These are phyloP conservation scores for Marcusenius ussheri DNA, from an alignment of 2,113 vertebrate genomes.

Conservation along the genomic window DNA sequence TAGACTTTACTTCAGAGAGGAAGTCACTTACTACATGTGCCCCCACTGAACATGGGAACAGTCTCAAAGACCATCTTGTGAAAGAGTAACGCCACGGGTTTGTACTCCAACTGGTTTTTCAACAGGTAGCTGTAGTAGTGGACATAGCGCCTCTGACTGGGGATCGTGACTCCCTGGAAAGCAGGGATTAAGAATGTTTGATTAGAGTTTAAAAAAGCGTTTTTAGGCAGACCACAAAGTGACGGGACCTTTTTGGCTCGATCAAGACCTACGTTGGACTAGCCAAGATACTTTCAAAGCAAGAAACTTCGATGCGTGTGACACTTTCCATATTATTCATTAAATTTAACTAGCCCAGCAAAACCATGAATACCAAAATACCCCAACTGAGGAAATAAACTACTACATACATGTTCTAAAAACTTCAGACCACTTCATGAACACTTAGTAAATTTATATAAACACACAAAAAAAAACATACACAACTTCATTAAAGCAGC, in stretches of 20 bases:
- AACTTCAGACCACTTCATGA: background rate
- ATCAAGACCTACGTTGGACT: background rate
- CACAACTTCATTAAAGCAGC: constrained; percentile 17
- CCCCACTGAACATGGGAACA: constrained; percentile 94
- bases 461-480: background rate
- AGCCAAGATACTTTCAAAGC: background rate
- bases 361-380: background rate
- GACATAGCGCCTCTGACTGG: constrained; percentile 92
- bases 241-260: background rate
- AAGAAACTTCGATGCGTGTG: background rate
- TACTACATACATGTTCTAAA: background rate
- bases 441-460: background rate
- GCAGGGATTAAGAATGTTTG: background rate
- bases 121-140: constrained; percentile 96
- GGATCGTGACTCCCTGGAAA: constrained; percentile 90
- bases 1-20: background rate
- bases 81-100: constrained; percentile 90
- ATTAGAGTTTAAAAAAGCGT: background rate
- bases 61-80: constrained; percentile 98
- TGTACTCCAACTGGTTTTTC: constrained; percentile 89
- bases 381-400: background rate
- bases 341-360: background rate
- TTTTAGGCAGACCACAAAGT: background rate
- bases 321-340: background rate
- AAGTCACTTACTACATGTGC: constrained; percentile 85